Conservation (phyloP, 1,140 invertebrate species). For the Temnothorax nylanderi region DNA sequence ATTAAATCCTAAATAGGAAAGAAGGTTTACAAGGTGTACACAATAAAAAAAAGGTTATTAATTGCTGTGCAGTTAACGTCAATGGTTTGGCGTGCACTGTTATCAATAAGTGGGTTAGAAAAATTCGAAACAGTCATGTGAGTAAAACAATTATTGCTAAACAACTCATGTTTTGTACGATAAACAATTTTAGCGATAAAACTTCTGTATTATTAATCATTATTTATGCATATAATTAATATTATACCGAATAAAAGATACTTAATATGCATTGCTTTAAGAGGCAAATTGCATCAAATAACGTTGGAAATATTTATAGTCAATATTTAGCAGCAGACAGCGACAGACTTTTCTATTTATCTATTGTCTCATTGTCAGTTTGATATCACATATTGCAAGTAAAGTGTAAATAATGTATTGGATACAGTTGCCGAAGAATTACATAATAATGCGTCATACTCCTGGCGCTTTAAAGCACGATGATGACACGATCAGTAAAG, state of each 20-base stretch:
- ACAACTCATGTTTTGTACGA: not conserved
- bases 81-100: not conserved
- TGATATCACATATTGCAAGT: conserved; percentile 13
- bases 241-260: not conserved
- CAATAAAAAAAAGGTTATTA: not conserved
- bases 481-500: conserved; percentile 19
- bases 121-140: not conserved
- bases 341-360: not conserved
- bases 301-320: not conserved
- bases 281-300: not conserved
- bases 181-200: not conserved
- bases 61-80: not conserved
- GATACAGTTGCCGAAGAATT: conserved; percentile 36
- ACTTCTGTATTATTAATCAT: not conserved
- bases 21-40: not conserved
- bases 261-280: not conserved
- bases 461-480: conserved; percentile 21
- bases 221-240: not conserved
- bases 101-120: not conserved
- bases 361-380: not conserved
- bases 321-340: not conserved
- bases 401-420: conserved; percentile 48
- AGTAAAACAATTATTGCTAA: not conserved
- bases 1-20: not conserved
- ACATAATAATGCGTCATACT: conserved; percentile 39